Base-by-base conservation (phyloP, 1,140 invertebrate genomes). In the Aradophagus sp. region DNA sequence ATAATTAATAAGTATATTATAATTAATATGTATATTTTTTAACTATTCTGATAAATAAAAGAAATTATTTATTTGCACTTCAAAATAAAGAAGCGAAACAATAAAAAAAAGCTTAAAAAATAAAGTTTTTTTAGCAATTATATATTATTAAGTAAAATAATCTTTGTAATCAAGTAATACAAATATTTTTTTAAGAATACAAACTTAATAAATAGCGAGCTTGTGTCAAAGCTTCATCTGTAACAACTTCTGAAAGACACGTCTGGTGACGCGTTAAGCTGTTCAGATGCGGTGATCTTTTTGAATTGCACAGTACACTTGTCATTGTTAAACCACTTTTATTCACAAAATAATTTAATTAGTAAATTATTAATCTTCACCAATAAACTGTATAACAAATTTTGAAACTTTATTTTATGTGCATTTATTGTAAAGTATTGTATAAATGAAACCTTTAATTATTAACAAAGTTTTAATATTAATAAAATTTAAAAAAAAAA, bases 151-250 rank as follows among this genome's bases (percentile, higher is more conserved):
- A 14, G 42, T 44, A 29, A 29, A 52, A 47, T 26, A 45, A 29
- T n/a, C 2, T 29, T 6, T 29, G n/a, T n/a, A n/a, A n/a, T n/a
- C n/a, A 35, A 35, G 12, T 35, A 35, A 35, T 35, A 35, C 32
- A 35, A 35, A 19, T 2, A 38, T 45, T 27, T 5, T 55, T 35
- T n/a, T n/a, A 17, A 27, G 41, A 16, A n/a, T 76, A 83, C 84
- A 61, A 71, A 86, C 84, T 84, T 76, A 78, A 73, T 41, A 84
- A 69, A 59, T 84, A 67, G 1, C 81, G 80, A 32, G 84, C 84
- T 58, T 83, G 80, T 0, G 82, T 81, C n/a, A 86, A 75, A 35
- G 81, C 50, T 1, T 76, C 81, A 26, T 80, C 78, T 8, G 84
- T 84, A 11, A 86, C 69, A 53, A 80, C 79, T 39, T 84, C 83